Evolutionary conservation across 2,888 invertebrate species (phyloP), one percentile per base, ranked within the genome.

Genomic region (Diploptera punctata): DNA sequence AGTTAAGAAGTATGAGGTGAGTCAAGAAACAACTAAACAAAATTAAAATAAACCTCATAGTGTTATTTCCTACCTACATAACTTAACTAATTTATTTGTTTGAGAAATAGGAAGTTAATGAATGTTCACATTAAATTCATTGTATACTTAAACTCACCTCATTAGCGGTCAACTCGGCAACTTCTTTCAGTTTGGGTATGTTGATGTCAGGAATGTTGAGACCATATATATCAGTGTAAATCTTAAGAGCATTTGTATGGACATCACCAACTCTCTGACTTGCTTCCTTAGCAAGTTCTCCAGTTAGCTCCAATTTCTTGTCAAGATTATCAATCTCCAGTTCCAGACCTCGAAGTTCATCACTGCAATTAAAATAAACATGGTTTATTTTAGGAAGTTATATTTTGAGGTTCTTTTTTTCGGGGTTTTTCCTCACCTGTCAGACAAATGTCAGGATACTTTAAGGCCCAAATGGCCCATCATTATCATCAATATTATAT

Each of bases 141-240:
- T n/a, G n/a, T 68, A 67, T n/a, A n/a, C n/a, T 31, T 26, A 10
- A 29, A 78, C 81, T 82, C 81, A 92, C 93, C 81, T 92, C 91
- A 68, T 86, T 85, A 77, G 90, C 91, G 76, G 95, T 90, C 9
- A 84, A 83, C 1, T 87, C 84, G 0, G 95, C 90, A 74, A 92
- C 90, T 3, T 86, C 85, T 76, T 90, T 91, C 68, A 97, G 84
- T 75, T 88, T 84, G 1, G 86, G 86, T 0, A 93, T 86, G 80
- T 97, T 90, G 18, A 95, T 89, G 29, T 89, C 87, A 0, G 97
- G 97, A 24, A 96, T 85, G 31, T 89, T 86, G 0, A 97, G 87
- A 44, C 92, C 91, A 74, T 91, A 90, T 1, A 96, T 93, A 77
- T 94, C 91, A 0, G 91, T 91, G 77, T 94, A 89, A 4, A 96